Base-by-base conservation (phyloP, 2,888 invertebrate genomes). In the Cerceris rybyensis region DNA sequence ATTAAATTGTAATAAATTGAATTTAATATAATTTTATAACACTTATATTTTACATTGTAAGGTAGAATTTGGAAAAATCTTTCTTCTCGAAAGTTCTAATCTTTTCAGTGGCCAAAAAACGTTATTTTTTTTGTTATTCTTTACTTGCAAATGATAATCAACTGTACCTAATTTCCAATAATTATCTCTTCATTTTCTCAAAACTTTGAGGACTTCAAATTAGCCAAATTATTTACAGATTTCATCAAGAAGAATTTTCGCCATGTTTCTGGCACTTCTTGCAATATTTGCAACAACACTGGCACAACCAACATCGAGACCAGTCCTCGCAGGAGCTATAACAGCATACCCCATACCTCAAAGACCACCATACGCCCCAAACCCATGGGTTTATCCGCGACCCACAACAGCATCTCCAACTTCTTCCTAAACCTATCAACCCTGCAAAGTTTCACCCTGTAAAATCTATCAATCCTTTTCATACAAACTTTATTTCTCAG, bases 331-430 rank as follows among this genome's bases (percentile, higher is more conserved):
- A 13, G 88, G 88, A 11, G 89, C 89, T 6, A 86, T 89, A 55
- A 88, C 88, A 11, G 74, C 70, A 0, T 88, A 85, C 60, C 87
- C 89, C n/a, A 84, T 88, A 66, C 84, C 87, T 0, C 86, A 85
- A 43, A 83, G 80, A 39, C 87, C 88, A 7, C 63, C 57, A 0
- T 89, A 89, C 39, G 82, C 78, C 7, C 76, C 86, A 1, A 81
- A 75, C 7, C 70, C 76, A 41, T 83, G 79, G 79, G n/a, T 78
- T 11, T 89, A 89, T 42, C 88, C 88, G 6, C 84, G 68, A 64
- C 87, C 85, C 0, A 81, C 80, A 1, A 81, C 81, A 7, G 46
- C 75, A 28, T 28, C 28, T 28, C 28, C 28, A 4, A 28, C 28
- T 28, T 28, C 28, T 28, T 28, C 28, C 2, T 9, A 43, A 75